These are phyloP conservation scores for Cyprinella venusta DNA, from an alignment of 2,797 vertebrate species.

Conservation along the genomic window DNA sequence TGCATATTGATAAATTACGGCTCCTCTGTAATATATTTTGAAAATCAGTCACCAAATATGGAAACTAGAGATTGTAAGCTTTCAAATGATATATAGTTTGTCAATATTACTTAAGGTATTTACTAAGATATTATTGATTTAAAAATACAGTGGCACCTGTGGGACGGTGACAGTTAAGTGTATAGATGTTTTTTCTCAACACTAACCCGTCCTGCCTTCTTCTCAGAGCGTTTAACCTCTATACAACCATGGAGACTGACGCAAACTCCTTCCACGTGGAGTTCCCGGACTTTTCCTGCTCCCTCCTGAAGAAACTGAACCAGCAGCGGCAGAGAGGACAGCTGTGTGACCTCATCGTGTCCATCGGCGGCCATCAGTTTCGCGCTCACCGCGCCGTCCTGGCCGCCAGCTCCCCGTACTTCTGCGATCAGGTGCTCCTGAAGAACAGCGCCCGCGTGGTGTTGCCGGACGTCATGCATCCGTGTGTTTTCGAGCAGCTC, in stretches of 20 bases:
- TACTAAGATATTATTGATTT: too few relatives aligned
- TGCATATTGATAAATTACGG: too few relatives aligned
- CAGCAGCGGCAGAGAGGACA: constrained; percentile 88
- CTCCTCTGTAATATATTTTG: too few relatives aligned
- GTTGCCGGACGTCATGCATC: constrained; percentile 88
- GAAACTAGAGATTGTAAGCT: too few relatives aligned
- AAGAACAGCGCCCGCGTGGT: constrained; percentile 86
- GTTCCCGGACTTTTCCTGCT: constrained; percentile 87
- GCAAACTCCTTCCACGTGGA: constrained; percentile 85
- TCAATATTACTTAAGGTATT: too few relatives aligned
- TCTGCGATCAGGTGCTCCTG: constrained; percentile 87
- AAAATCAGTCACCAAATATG: too few relatives aligned
- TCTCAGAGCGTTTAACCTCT: constrained; percentile 72
- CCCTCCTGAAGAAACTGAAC: constrained; percentile 86
- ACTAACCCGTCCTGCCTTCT: constrained; percentile 27
- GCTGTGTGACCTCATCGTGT: constrained; percentile 86
- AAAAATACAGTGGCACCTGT: too few relatives aligned
- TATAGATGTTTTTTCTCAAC: too few relatives aligned
- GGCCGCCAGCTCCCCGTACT: constrained; percentile 88
- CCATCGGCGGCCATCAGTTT: constrained; percentile 86
- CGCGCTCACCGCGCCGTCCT: constrained; percentile 87
- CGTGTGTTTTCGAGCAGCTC: constrained; percentile 86
- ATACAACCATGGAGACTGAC: constrained; percentile 84
- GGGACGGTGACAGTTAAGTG: too few relatives aligned
- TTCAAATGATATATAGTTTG: too few relatives aligned